Base-by-base conservation (phyloP, 1,140 invertebrate genomes). In the Halesus radiatus region DNA sequence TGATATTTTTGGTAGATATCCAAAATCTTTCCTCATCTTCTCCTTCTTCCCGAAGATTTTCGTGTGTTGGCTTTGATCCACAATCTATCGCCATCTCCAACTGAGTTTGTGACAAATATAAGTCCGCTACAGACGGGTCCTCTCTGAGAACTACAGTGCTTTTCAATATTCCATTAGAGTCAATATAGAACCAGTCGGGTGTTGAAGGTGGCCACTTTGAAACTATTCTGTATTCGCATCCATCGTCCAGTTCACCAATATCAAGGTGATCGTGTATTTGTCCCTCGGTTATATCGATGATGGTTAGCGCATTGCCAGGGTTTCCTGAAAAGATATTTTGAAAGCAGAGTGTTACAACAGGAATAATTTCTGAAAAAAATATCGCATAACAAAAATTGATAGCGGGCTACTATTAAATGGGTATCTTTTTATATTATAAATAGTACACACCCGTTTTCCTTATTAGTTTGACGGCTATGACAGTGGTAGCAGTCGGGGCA, bases 31-130 rank as follows among this genome's bases (percentile, higher is more conserved):
- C 53, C 23, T 53, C 22, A 16, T 68, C 23, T 32, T 79, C 56
- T 23, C 16, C n/a, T 10, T 74, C 13, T 56, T 23, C 16, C 26
- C 4, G 22, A 8, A 70, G 8, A 22, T 29, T 23, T 23, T 56
- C 26, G 20, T 18, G 45, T 22, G 18, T 23, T 37, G 37, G 50
- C 18, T 26, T 50, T 23, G 52, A 66, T 7, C 13, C 20, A 56
- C 78, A 82, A 0, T 78, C 52, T 15, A 68, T 56, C 7, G 22
- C 83, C 22, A 90, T 80, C 79, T 89, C 88, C 0, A 89, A 85
- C 85, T 89, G 87, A 76, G 89, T 82, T 85, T 90, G 89, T 8
- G 89, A 90, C 50, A 88, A 72, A 22, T 86, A 80, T 87, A 90
- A 89, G 74, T 87, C 88, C 0, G 89, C 88, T 64, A 90, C 89